Conservation (phyloP, 2,888 invertebrate genomes). For the Bibio marci region DNA sequence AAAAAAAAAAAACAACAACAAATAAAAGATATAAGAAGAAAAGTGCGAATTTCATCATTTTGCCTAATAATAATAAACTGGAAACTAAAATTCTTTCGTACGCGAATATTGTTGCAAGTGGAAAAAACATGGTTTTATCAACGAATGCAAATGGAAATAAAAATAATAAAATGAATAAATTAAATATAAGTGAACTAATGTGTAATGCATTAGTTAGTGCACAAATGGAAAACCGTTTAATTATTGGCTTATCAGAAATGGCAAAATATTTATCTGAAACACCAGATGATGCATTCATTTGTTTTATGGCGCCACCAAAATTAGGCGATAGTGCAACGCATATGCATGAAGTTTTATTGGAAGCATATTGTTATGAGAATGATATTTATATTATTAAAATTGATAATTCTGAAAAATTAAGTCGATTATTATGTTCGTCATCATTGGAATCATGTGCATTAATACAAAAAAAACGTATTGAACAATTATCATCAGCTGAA, state of each 20-base stretch:
- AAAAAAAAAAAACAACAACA: too few relatives aligned
- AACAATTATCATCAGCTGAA: slow-evolving; percentile 39
- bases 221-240: slow-evolving; percentile 25
- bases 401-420: slow-evolving; percentile 33
- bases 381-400: slow-evolving; percentile 60
- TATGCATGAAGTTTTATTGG: slow-evolving; percentile 59
- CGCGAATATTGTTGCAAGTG: not conserved
- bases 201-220: slow-evolving; percentile 24
- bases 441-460: slow-evolving; percentile 33
- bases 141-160: not conserved
- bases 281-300: slow-evolving; percentile 44
- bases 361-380: slow-evolving; percentile 64
- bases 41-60: too few relatives aligned
- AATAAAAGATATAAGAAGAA: too few relatives aligned
- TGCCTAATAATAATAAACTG: not conserved
- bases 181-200: slow-evolving; percentile 21
- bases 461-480: slow-evolving; percentile 35
- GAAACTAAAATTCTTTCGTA: not conserved
- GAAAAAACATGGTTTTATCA: not conserved
- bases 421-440: slow-evolving; percentile 33
- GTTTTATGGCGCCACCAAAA: slow-evolving; percentile 47
- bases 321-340: slow-evolving; percentile 58
- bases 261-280: slow-evolving; percentile 25
- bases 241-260: slow-evolving; percentile 26
- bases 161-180: not conserved